Evolutionary conservation across 2,113 vertebrate genomes (phyloP), one percentile per base, ranked within the genome.

Genomic region (Columba janthina): DNA sequence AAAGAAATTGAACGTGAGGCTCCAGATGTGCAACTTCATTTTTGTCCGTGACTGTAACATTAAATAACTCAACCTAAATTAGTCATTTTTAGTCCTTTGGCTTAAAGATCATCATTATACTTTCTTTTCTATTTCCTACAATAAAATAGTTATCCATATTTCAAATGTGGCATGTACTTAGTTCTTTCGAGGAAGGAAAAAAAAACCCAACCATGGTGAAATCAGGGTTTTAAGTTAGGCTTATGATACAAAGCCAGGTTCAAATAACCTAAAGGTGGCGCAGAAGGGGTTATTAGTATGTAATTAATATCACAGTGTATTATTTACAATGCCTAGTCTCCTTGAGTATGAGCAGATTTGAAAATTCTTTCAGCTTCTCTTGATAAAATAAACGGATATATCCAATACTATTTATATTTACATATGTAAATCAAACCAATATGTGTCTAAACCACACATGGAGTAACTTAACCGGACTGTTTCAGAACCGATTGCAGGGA

Each of bases 351-450:
- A 96, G 60, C 93, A 93, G 93, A 90, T 83, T 88, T 95, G 64
- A 66, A 83, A 90, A 65, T 56, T 82, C 78, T 88, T 86, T 86
- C 57, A 77, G 90, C 42, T 88, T 88, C 72, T 90, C 76, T 48
- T 92, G 72, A 86, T 96, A 95, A 94, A 96, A 95, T 93, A 93
- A 95, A 80, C 92, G 76, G 79, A 93, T 91, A 53, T 10, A 74
- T 90, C 51, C 74, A 64, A 40, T 85, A 56, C 4, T 46, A 90
- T 90, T 95, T 94, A 40, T 90, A 88, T 95, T 97, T 94, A 93
- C 74, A 15, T 83, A 88, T 88, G 76, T 94, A 94, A 94, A 97
- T 96, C 72, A 94, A 96, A 91, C 44, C 85, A 92, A 4, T 86
- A 21, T 96, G 94, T 94, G 62, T 72, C 66, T 95, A 69, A 94